phyloP scores from a whole-genome alignment of 2,113 vertebrate genomes.

The Tiliqua scincoides region DNA sequence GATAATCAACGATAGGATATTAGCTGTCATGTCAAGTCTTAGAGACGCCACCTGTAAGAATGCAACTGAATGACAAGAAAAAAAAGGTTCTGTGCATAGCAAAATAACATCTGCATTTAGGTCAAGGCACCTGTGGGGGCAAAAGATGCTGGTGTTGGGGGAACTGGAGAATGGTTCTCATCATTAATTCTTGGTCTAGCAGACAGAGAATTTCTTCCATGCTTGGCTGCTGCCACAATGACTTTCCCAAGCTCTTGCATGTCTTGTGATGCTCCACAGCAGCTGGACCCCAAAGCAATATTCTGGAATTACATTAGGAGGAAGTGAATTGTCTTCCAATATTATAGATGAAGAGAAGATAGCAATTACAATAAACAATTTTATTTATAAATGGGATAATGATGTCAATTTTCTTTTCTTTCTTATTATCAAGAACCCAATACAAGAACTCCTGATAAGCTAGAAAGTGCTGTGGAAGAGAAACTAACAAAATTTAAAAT shows the following conservation, averaged over 20 bases:
- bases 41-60: neutral
- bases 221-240: conserved; percentile 92
- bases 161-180: conserved; percentile 84
- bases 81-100: neutral
- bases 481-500: neutral
- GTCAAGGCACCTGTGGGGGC: conserved; percentile 74
- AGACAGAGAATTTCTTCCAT: conserved; percentile 87
- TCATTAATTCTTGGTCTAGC: conserved; percentile 84
- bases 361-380: conserved; percentile 22
- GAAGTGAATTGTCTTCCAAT: conserved; percentile 40
- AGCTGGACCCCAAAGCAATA: conserved; percentile 89
- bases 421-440: conserved; percentile 29
- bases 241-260: conserved; percentile 87
- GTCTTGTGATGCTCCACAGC: conserved; percentile 94
- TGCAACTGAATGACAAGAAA: neutral
- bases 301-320: conserved; percentile 71
- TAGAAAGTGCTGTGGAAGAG: conserved; percentile 31
- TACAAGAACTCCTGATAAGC: conserved; percentile 47
- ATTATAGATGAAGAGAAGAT: neutral
- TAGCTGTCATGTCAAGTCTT: neutral
- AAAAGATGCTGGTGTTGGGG: conserved; percentile 86
- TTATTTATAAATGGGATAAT: conserved; percentile 28
- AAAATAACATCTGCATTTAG: neutral
- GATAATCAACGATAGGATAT: conserved; percentile 7
- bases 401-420: conserved; percentile 29